Evolutionary conservation across 2,888 invertebrate genomes (phyloP), one percentile per base, ranked within the genome.

Genomic region (Nebria brevicollis): DNA sequence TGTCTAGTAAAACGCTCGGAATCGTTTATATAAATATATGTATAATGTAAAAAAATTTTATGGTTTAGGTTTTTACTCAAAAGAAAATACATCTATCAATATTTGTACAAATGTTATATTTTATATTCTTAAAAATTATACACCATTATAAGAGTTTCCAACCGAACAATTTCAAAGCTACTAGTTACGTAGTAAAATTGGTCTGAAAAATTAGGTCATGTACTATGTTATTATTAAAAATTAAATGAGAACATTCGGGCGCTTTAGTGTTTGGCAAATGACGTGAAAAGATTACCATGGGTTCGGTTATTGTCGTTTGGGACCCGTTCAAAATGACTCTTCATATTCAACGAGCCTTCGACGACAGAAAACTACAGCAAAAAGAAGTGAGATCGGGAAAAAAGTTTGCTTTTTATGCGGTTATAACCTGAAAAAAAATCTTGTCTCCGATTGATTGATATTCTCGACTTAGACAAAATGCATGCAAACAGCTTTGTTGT

Each of bases 401-500:
- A 75, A 79, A 41, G 26, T 26, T 11, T 15, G n/a, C 8, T 70
- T 70, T 70, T 70, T 70, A 34, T 70, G 70, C 25, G 26, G 34
- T 70, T 54, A 54, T 54, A 64, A 65, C 72, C n/a, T 15, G 8
- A 68, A 75, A 75, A 79, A 79, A 79, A 74, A 5, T 43, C 72
- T 65, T 79, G 75, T 74, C 74, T 43, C 34, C 79, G 75, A 79
- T 79, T 79, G 79, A 79, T 79, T 75, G 79, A 79, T 79, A 79
- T 73, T 68, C 78, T 70, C 66, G 78, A 42, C 79, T 79, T 79
- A 54, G 79, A 79, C 79, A 79, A 79, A 75, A 54, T 79, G 74
- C 79, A 75, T 79, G 79, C 75, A 75, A 79, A 79, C 79, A 79
- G 66, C 79, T 77, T 72, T 77, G 77, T 72, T 77, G 72, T 72